These are phyloP conservation scores for Antigone vipio DNA, from an alignment of 2,113 vertebrate species.

Conservation along the genomic window DNA sequence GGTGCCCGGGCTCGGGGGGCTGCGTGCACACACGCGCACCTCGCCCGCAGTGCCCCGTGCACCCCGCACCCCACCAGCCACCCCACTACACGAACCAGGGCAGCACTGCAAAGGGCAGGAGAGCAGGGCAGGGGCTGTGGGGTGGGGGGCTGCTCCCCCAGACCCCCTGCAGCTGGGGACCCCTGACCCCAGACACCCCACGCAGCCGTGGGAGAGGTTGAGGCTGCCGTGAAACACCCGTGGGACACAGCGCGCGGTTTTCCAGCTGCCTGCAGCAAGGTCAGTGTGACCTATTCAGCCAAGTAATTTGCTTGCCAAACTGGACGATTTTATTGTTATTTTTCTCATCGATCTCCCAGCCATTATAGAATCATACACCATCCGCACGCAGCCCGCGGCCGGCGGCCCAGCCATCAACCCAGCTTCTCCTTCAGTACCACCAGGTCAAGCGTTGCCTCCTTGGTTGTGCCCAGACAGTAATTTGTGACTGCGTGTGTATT, in stretches of 20 bases:
- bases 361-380: neutral
- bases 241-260: fast-evolving
- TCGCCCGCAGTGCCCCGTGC: fast-evolving
- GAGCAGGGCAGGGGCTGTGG: neutral
- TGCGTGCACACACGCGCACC: neutral
- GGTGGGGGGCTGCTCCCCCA: neutral
- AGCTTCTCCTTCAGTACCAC: neutral
- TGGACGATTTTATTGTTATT: slow-evolving; percentile 57
- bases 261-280: neutral
- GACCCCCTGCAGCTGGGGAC: neutral
- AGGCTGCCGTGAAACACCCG: fast-evolving
- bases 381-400: neutral
- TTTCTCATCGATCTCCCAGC: slow-evolving; percentile 7
- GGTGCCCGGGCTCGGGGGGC: too few relatives aligned
- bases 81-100: neutral
- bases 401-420: neutral
- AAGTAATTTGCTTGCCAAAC: slow-evolving; percentile 7
- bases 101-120: neutral
- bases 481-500: neutral
- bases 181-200: fast-evolving
- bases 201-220: fast-evolving
- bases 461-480: neutral
- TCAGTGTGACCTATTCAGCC: neutral
- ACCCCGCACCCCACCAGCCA: neutral
- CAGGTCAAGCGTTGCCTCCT: neutral